Evolutionary conservation across 2,888 invertebrate genomes (phyloP), one percentile per base, ranked within the genome.

Genomic region (Drosophila kuntzei): DNA sequence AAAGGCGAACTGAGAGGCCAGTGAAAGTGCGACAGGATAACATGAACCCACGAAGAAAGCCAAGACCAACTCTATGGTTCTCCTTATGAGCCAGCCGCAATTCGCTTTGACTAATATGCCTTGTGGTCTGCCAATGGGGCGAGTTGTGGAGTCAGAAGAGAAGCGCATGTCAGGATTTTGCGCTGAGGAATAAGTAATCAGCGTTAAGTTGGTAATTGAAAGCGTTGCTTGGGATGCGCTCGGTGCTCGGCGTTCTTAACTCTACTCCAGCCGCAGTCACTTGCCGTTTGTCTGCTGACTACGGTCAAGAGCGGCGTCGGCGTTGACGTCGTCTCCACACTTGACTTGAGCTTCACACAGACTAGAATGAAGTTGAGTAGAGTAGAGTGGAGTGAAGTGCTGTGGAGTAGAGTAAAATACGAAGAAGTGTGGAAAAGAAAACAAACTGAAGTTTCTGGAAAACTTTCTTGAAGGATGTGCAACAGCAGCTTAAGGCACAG

Each of bases 131-230:
- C 43, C 57, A 25, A 32, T 18, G 41, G 46, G n/a, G 11, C 39
- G 41, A 16, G 14, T 3, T 18, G 29, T 16, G 34, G n/a, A 11
- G 18, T 27, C 6, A n/a, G 41, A 1, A 37, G 32, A 3, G 44
- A 22, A 46, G 66, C 61, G 59, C 57, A 57, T 59, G 76, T 50
- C 64, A 44, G 76, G 77, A 81, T 75, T 76, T 78, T 70, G 65
- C 77, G 72, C 55, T 71, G 71, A 71, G 71, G 88, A 87, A 87
- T 87, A 89, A 87, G 89, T 89, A 87, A 89, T 87, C 87, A 87
- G 86, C 81, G 80, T 78, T 89, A 82, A 86, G 86, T 86, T 87
- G 89, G 89, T 87, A 87, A 87, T 87, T 87, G 87, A 87, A 89
- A 87, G 87, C 87, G 69, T 78, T 66, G 73, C 78, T 59, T 34